phyloP scores from a whole-genome alignment of 53 echinoderm and acorn worm species.

The Actinopyga echinites region DNA sequence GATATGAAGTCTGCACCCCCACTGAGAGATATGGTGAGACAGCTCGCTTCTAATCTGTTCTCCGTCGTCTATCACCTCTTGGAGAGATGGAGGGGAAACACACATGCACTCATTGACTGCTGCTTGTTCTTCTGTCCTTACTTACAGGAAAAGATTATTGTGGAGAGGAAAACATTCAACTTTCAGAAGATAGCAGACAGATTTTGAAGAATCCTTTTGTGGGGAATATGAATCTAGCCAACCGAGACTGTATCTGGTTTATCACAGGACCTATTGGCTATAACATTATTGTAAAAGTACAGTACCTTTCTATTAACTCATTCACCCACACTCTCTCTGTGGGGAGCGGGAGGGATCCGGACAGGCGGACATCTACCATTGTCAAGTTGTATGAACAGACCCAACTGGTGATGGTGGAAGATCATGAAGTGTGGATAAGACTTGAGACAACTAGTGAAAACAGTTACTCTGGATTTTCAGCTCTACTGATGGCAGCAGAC shows the following conservation, averaged over 20 bases:
- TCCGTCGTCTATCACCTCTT: too few relatives aligned
- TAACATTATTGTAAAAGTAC: neutral
- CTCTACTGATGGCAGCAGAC: neutral
- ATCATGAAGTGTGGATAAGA: conserved; percentile 1
- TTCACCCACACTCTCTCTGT: conserved; percentile 4
- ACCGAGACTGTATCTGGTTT: conserved; percentile 13
- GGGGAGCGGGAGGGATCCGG: neutral
- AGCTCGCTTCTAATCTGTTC: too few relatives aligned
- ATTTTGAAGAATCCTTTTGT: neutral
- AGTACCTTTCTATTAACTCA: neutral
- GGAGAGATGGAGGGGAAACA: too few relatives aligned
- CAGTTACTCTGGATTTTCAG: neutral
- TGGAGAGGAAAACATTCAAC: neutral
- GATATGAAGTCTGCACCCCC: too few relatives aligned
- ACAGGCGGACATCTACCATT: neutral
- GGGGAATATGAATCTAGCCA: neutral
- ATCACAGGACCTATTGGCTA: neutral
- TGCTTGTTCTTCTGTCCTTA: neutral
- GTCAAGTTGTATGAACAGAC: neutral
- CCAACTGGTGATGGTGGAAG: neutral
- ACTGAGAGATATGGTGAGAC: too few relatives aligned
- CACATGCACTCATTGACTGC: too few relatives aligned
- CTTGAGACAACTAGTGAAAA: neutral
- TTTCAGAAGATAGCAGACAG: neutral
- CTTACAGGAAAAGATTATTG: neutral